These are phyloP conservation scores for Pterostichus madidus DNA, from an alignment of 2,888 invertebrate genomes.

Conservation along the genomic window DNA sequence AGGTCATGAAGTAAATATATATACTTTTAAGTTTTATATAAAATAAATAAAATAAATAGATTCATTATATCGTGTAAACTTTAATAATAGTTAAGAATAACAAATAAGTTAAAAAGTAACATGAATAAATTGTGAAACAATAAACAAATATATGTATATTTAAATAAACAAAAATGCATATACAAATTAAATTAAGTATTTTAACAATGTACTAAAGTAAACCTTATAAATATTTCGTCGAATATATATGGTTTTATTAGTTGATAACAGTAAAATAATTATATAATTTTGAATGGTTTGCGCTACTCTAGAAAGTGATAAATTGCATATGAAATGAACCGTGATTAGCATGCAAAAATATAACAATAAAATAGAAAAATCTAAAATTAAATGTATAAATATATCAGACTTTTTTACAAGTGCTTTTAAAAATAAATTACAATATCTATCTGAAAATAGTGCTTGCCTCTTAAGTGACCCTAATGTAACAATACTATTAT, in stretches of 20 bases:
- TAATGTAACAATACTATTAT: conserved; percentile 25
- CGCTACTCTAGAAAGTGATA: neutral
- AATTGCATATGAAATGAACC: conserved; percentile 8
- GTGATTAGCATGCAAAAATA: neutral
- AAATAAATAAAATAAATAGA: conserved; percentile 40
- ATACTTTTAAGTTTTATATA: too few species aligned
- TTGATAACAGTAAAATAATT: conserved; percentile 2
- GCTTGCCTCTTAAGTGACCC: conserved; percentile 20
- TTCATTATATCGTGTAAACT: conserved; percentile 15
- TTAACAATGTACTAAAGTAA: conserved; percentile 13
- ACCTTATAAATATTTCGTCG: conserved; percentile 18
- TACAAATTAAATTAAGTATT: conserved; percentile 38
- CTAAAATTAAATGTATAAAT: conserved; percentile 42
- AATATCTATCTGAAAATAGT: conserved; percentile 43
- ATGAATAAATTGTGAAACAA: conserved; percentile 59
- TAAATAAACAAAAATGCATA: conserved; percentile 21
- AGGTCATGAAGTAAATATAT: conserved; percentile 4
- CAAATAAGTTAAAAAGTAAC: conserved; percentile 65
- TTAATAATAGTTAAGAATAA: conserved; percentile 41
- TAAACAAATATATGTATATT: conserved; percentile 48
- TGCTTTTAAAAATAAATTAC: conserved; percentile 46
- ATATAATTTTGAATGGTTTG: neutral
- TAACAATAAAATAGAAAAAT: conserved; percentile 27
- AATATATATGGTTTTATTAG: neutral
- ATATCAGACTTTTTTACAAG: conserved; percentile 43